Evolutionary conservation across 2,113 vertebrate genomes (phyloP), one percentile per base, ranked within the genome.

Genomic region (Acrocephalus arundinaceus): DNA sequence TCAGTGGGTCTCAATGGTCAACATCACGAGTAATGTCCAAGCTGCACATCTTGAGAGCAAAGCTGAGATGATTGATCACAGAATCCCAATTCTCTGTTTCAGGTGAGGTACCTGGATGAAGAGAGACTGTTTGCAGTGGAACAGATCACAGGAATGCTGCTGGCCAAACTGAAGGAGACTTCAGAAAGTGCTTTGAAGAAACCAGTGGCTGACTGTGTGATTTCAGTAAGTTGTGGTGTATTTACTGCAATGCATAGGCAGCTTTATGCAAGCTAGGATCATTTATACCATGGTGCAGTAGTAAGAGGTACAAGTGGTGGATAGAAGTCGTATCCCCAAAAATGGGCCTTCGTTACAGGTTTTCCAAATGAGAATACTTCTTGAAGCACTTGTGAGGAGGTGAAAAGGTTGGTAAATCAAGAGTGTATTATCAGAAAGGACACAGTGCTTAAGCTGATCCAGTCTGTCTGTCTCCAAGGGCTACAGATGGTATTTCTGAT

Each of bases 81-180:
- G 48, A 77, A 71, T 11, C 28, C 7, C 39, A 20, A 68, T 68
- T 85, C 6, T 88, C 57, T 73, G 11, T 95, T 97, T 41, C 96
- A 99, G 99, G 99, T 99, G 59, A 98, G 98, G 16, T 99, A 99
- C 91, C 93, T 99, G 93, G 98, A 99, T 39, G 99, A 99, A 93
- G 99, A 99, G 91, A 98, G 99, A 87, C 98, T 98, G 82, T 99
- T 99, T 97, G 98, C 99, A 58, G 97, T 99, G 57, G 99, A 99
- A 93, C 99, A 99, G 96, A 98, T 99, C 76, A 98, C 98, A 15
- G 99, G 98, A 82, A 99, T 99, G 99, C 96, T 99, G 67, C 67
- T 99, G 93, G 99, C 98, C 91, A 99, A 99, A 83, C 98, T 99
- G 93, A 99, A 99, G 93, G 99, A 99, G 95, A 99, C 99, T 23